Conservation (phyloP, 1,140 invertebrate genomes). For the Forficula auricularia region DNA sequence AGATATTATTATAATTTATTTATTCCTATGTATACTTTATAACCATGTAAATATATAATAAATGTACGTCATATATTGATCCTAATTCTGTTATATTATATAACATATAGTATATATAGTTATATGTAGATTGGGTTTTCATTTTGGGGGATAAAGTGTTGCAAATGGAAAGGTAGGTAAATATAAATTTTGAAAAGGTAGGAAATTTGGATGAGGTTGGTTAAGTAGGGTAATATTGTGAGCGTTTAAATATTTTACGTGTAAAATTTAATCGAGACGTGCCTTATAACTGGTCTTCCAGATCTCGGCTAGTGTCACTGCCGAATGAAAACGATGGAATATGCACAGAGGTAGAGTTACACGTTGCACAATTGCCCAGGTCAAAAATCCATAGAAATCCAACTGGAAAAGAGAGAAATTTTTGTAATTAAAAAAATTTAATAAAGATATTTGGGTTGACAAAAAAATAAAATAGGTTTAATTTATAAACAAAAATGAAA, state of each 20-base stretch:
- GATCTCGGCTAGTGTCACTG: constrained; percentile 89
- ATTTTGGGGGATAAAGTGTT: too few species aligned
- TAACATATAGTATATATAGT: too few species aligned
- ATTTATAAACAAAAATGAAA: neutral
- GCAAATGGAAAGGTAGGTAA: too few species aligned
- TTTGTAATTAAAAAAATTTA: constrained; percentile 2
- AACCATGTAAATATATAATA: neutral
- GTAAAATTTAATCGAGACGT: constrained; percentile 52
- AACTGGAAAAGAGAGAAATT: constrained; percentile 38
- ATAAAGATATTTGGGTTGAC: too few species aligned
- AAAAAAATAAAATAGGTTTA: too few species aligned
- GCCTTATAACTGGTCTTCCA: constrained; percentile 97
- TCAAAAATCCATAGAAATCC: constrained; percentile 81
- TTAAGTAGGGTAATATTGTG: neutral
- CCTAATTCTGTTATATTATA: too few species aligned
- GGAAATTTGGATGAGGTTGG: neutral
- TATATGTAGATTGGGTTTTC: too few species aligned
- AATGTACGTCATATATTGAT: neutral
- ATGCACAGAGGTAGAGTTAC: constrained; percentile 87
- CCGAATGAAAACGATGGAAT: constrained; percentile 93
- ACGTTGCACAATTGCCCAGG: constrained; percentile 87
- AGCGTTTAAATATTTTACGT: constrained; percentile 1
- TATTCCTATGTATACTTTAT: neutral
- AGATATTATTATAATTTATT: too few species aligned
- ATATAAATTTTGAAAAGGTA: too few species aligned